Base-by-base conservation (phyloP, 2,113 vertebrate species). In the Carassius auratus region DNA sequence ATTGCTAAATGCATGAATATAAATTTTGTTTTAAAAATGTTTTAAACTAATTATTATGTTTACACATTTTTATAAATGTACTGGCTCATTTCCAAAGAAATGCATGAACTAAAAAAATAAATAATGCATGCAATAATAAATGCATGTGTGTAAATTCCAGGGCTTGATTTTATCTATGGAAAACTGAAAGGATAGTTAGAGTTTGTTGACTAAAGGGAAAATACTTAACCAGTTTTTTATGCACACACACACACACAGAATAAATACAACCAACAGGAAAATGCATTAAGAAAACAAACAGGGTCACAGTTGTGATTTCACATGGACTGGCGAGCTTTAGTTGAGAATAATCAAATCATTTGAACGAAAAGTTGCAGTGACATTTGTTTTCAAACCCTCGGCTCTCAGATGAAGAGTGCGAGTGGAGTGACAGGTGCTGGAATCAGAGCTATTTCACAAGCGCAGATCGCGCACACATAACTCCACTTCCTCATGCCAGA, bases 341-440 rank as follows among this genome's bases (percentile, higher is more conserved):
- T 64, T 80, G 14, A 80, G 36, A 80, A 42, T 48, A 80, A 80
- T 80, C 78, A 8, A 17, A 81, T 81, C 78, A 80, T n/a, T 13
- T 80, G 19, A 62, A 23, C 14, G 6, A 3, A 62, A 59, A 81
- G 36, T 7, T 2, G 4, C 14, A 1, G 3, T 79, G 77, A 45
- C 13, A 10, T 12, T 45, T 45, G 57, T 62, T 78, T 59, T n/a
- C 30, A 78, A 77, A 78, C 76, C 76, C 19, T 78, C 1, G 55
- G 76, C 76, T 42, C 36, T 42, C 19, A 23, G 33, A 61, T 62
- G 33, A 61, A 61, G 55, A 61, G 33, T 2, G 36, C 8, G 45
- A 21, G 15, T 5, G 17, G 77, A 64, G 38, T 80, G 77, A 80
- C 77, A 80, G 76, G 77, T 79, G 76, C 59, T 75, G 71, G 68